phyloP scores from a whole-genome alignment of 2,888 invertebrate species.

The Drosophila mulleri region DNA sequence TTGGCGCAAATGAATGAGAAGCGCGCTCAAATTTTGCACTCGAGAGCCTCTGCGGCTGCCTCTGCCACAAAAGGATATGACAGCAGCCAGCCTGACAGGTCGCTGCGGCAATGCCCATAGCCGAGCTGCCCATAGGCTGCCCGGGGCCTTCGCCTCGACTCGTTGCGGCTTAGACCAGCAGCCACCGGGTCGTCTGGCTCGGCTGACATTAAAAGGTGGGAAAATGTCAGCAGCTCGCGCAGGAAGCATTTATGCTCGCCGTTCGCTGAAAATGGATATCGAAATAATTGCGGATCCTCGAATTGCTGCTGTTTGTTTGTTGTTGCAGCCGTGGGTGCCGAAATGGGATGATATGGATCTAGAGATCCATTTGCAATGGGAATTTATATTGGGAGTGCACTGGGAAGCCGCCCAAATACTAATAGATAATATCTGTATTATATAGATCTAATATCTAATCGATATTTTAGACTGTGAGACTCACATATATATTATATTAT shows the following conservation, averaged over 20 bases:
- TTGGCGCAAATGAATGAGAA: conserved; percentile 81
- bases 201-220: conserved; percentile 84
- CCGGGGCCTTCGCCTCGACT: neutral
- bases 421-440: no score
- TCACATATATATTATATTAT: no score
- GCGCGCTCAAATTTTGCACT: conserved; percentile 66
- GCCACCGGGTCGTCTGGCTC: conserved; percentile 44
- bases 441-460: no score
- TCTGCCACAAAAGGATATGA: conserved; percentile 77
- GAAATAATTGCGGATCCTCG: conserved; percentile 49
- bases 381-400: neutral
- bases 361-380: neutral
- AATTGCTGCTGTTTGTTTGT: neutral
- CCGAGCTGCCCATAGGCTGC: conserved; percentile 7
- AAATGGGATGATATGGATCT: neutral
- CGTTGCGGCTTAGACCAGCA: conserved; percentile 30
- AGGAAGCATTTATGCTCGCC: conserved; percentile 9
- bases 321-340: neutral
- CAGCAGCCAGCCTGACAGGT: conserved; percentile 65
- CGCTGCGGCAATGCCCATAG: conserved; percentile 34
- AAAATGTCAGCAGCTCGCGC: conserved; percentile 82
- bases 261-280: conserved; percentile 35
- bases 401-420: neutral
- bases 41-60: conserved; percentile 20
- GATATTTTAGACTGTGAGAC: no score